A percentile compares a stretch with the other conserved stretches of the same genome.
Conservation (phyloP, 2,113 vertebrate genomes). For the Prionailurus bengalensis region DNA sequence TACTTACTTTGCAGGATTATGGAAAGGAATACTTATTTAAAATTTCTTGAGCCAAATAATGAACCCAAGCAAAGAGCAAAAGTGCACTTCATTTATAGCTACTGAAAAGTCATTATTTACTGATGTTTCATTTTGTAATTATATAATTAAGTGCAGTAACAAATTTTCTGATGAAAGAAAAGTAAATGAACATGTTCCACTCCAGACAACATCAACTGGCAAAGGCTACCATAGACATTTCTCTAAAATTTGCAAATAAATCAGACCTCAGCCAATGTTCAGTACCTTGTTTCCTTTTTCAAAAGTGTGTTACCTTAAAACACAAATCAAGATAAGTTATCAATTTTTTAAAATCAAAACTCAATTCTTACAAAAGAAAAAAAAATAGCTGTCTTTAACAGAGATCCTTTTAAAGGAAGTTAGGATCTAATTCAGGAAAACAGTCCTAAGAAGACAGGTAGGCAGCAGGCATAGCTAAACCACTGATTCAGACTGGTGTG, state of each 20-base stretch:
- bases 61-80: background rate
- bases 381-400: background rate
- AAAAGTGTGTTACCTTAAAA: background rate
- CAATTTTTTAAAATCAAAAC: background rate
- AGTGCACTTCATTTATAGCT: background rate
- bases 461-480: too few species aligned
- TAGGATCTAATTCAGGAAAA: background rate
- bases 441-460: background rate
- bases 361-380: background rate
- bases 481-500: background rate
- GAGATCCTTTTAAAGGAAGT: background rate
- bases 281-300: background rate
- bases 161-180: slow-evolving; percentile 2
- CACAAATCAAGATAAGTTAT: background rate
- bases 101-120: background rate
- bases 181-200: background rate
- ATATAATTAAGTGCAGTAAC: background rate
- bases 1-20: background rate
- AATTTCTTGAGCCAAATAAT: background rate
- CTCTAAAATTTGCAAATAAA: background rate
- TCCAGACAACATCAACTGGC: background rate
- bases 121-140: slow-evolving; percentile 10
- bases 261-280: background rate
- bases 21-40: background rate
- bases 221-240: background rate